Evolutionary conservation across 2,888 invertebrate genomes (phyloP).

Genomic region (Conops quadrifasciatus): DNA sequence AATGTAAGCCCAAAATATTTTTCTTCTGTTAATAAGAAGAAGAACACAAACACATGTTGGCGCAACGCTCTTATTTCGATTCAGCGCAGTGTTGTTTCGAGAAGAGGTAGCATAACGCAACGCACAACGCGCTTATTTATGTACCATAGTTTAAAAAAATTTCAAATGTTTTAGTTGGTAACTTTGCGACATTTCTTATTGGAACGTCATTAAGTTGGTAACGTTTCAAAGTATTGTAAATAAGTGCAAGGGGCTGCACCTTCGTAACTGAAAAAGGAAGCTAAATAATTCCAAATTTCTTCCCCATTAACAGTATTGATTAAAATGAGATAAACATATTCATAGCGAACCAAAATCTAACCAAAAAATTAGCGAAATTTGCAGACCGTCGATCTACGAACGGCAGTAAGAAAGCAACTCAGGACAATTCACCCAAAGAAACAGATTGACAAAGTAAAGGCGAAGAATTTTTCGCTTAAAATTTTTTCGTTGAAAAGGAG

Average conservation of each 20-base stretch:
- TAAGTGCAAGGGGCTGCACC: conserved; percentile 27
- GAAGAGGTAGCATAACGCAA: too few species aligned
- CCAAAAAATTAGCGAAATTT: conserved; percentile 32
- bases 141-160: too few species aligned
- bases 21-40: too few species aligned
- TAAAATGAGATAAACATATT: background rate
- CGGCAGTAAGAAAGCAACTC: conserved; percentile 47
- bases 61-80: too few species aligned
- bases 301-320: background rate
- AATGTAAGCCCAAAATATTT: too few species aligned
- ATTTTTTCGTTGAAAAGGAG: conserved; percentile 52
- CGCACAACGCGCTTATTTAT: too few species aligned
- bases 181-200: too few species aligned
- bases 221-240: conserved; percentile 16
- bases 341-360: background rate
- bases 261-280: conserved; percentile 33
- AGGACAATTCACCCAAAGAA: conserved; percentile 37
- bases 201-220: background rate
- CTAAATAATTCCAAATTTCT: background rate
- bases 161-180: too few species aligned
- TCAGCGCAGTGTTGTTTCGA: too few species aligned
- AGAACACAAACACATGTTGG: too few species aligned
- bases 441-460: conserved; percentile 18
- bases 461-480: conserved; percentile 42
- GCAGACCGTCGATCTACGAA: conserved; percentile 42